Base-by-base conservation (phyloP, 92 coral and sea anemone genomes). In the Heliopora coerulea region DNA sequence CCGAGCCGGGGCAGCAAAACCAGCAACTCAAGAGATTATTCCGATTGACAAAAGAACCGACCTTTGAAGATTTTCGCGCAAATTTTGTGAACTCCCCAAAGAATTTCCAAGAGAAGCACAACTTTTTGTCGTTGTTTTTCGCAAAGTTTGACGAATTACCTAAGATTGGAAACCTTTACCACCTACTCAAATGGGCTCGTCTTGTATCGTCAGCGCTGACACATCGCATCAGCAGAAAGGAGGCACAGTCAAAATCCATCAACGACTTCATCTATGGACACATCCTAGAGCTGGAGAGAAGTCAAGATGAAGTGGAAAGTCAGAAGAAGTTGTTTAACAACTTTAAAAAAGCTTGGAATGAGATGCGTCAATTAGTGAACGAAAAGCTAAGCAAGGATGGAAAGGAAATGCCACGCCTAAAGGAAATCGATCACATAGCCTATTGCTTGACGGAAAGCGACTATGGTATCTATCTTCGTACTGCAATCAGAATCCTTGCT, bases 321-420 rank as follows among this genome's bases (percentile, higher is more conserved):
- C 46, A 65, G 54, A 79, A 19, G 48, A 78, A 85, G 57, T 65
- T 67, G 54, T 95, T 95, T 39, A 72, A 84, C 0, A 73, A 76
- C 48, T 95, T 95, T 80, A 81, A 81, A 50, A 26, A 40, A 62
- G 90, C 99, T 9, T 90, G 96, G 96, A 84, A 90, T 49, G 65
- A 73, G 23, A 74, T 88, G 60, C 95, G 88, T 26, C 88, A 84
- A 3, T 26, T 81, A 1, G 78, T 89, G 1, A 78, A 80, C 44
- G 66, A 82, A 25, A 13, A 69, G 9, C 79, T 78, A 9, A 29
- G 33, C 60, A 63, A 44, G 0, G 23, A 20, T 40, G 86, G n/a
- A n/a, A n/a, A 37, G 11, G 54, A 78, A 20, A 72, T 83, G 56
- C 97, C 96, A 17, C 60, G 89, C 65, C 74, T 92, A 11, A 82